Conservation (phyloP, 2,113 vertebrate species). For the Clarias batrachus region DNA sequence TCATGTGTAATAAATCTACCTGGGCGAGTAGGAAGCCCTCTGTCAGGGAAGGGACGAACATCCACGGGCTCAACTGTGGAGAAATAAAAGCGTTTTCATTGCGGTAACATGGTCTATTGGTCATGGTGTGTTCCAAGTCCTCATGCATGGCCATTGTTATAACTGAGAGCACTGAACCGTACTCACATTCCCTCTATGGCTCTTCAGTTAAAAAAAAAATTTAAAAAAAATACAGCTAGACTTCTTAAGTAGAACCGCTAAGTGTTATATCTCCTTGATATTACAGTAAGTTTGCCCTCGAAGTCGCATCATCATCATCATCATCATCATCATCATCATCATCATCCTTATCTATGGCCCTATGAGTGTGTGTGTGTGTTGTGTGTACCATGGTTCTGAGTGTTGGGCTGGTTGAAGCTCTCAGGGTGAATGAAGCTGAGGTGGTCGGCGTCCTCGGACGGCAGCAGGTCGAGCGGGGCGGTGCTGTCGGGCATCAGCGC, state of each 20-base stretch:
- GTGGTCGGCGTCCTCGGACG: slow-evolving; percentile 81
- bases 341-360: neutral
- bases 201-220: neutral
- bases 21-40: slow-evolving; percentile 92
- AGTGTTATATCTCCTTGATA: neutral
- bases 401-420: slow-evolving; percentile 92
- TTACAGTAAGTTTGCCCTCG: neutral
- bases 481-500: slow-evolving; percentile 91
- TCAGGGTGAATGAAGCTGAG: slow-evolving; percentile 92
- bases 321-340: too few relatives aligned
- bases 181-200: neutral
- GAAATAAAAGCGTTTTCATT: slow-evolving; percentile 36
- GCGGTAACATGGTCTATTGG: neutral
- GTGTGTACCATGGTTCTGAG: slow-evolving; percentile 87
- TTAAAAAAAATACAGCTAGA: neutral
- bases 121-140: neutral
- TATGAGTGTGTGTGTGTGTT: neutral
- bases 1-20: slow-evolving; percentile 68
- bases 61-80: slow-evolving; percentile 89
- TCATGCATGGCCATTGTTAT: too few relatives aligned
- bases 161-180: too few relatives aligned
- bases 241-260: neutral
- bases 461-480: slow-evolving; percentile 79
- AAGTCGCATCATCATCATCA: neutral
- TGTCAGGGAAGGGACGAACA: slow-evolving; percentile 86